Evolutionary conservation across 2,797 vertebrate genomes (phyloP).

Genomic region (Selene dorsalis): DNA sequence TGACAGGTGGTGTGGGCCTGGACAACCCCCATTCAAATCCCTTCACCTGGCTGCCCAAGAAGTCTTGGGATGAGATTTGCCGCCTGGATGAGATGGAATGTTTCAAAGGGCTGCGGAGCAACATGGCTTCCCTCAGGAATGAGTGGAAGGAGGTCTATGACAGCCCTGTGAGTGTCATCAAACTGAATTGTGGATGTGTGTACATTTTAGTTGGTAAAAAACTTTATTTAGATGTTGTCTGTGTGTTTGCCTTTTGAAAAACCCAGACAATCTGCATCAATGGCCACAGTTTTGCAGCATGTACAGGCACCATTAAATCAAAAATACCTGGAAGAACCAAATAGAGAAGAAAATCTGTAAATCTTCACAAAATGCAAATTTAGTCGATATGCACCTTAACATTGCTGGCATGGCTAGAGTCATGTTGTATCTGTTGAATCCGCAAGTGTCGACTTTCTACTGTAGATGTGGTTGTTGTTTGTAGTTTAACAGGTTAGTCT

Average conservation of each 20-base stretch:
- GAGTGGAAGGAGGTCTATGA: slow-evolving; percentile 91
- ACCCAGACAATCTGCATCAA: background rate
- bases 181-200: background rate
- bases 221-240: background rate
- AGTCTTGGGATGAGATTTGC: slow-evolving; percentile 92
- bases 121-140: slow-evolving; percentile 82
- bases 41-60: slow-evolving; percentile 89
- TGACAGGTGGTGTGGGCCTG: slow-evolving; percentile 91
- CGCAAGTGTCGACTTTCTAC: slow-evolving; percentile 2
- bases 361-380: background rate
- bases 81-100: slow-evolving; percentile 83
- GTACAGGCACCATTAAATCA: background rate
- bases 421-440: background rate
- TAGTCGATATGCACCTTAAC: background rate
- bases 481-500: background rate
- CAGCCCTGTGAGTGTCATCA: slow-evolving; percentile 83
- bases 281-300: background rate
- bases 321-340: background rate
- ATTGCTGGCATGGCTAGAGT: background rate
- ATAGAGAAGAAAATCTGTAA: background rate
- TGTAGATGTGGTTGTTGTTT: background rate
- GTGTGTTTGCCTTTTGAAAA: background rate
- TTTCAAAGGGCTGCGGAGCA: slow-evolving; percentile 84
- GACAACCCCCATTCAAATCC: slow-evolving; percentile 89
- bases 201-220: background rate